Base-by-base conservation (phyloP, 2,113 vertebrate genomes). In the Rhinoptilus africanus region DNA sequence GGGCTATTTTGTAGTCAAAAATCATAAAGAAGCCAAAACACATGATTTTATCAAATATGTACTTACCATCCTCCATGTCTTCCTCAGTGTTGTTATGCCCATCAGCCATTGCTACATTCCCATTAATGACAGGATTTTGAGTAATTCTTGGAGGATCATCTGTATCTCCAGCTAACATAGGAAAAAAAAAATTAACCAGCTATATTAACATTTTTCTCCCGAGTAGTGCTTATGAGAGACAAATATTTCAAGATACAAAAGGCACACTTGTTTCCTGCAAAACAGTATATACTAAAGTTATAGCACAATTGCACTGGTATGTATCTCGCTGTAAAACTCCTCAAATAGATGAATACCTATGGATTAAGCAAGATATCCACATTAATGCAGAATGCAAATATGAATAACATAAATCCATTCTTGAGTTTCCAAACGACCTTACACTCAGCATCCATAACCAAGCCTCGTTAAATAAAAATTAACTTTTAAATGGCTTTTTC, bases 131-230 rank as follows among this genome's bases (percentile, higher is more conserved):
- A 91, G 99, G 99, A 96, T 99, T 99, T 72, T 98, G 99, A 35
- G 99, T 99, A 94, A 99, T 99, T 99, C 99, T 99, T 97, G 99
- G 99, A 94, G 99, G 99, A 96, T 99, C 99, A 87, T 99, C 99
- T 87, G 99, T 98, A 97, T 99, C 99, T 96, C 99, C 99, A 98
- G 99, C 99, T 99, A 95, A 87, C 12, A 93, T 45, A 45, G 27
- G 77, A 66, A 41, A 89, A 95, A 7, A 16, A 64, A 67, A 60
- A 91, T 35, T 47, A 21, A 48, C 39, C 18, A 83, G 32, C 5
- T 30, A 35, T 35, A 39, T 54, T 21, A 71, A 69, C 8, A 26
- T 50, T 88, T 67, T 56, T 79, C 14, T 45, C 53, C 85, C 48
- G 18, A 12, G 12, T 8, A 73, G 10, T 9, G 26, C 35, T 85